Evolutionary conservation across 2,888 invertebrate genomes (phyloP).

Genomic region (Caenorhabditis imperialis): DNA sequence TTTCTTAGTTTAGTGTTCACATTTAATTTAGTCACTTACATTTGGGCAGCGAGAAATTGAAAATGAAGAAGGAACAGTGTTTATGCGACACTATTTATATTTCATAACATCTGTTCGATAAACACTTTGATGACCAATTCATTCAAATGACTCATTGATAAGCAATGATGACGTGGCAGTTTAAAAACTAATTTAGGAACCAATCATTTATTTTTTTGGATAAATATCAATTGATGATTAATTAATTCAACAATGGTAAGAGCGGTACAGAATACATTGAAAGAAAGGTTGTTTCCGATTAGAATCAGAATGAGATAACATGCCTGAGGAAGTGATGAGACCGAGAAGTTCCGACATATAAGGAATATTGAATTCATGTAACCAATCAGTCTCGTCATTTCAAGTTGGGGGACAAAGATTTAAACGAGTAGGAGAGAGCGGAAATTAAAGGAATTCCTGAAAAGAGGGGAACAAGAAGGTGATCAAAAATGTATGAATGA

Average conservation of each 20-base stretch:
- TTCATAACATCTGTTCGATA: too few relatives aligned
- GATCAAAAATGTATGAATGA: not conserved
- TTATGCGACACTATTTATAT: not conserved
- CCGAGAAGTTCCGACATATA: conserved; percentile 33
- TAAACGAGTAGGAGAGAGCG: not conserved
- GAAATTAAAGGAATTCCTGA: not conserved
- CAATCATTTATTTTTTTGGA: too few relatives aligned
- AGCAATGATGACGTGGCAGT: too few relatives aligned
- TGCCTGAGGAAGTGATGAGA: conserved; percentile 48
- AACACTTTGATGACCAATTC: too few relatives aligned
- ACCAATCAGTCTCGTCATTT: conserved; percentile 40
- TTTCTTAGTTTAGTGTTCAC: conserved; percentile 5
- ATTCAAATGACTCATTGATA: too few relatives aligned
- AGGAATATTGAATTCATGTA: conserved; percentile 19
- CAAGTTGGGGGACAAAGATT: conserved; percentile 16
- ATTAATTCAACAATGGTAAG: not conserved
- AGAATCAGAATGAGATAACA: conserved; percentile 43
- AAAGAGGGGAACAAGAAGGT: not conserved
- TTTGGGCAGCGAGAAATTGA: not conserved
- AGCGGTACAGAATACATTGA: not conserved
- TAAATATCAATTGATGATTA: too few relatives aligned
- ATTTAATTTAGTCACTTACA: conserved; percentile 12
- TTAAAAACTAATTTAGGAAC: too few relatives aligned
- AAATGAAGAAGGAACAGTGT: not conserved
- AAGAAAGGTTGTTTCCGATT: not conserved